Evolutionary conservation across 1,140 invertebrate species (phyloP).

Genomic region (Nebria ingens): DNA sequence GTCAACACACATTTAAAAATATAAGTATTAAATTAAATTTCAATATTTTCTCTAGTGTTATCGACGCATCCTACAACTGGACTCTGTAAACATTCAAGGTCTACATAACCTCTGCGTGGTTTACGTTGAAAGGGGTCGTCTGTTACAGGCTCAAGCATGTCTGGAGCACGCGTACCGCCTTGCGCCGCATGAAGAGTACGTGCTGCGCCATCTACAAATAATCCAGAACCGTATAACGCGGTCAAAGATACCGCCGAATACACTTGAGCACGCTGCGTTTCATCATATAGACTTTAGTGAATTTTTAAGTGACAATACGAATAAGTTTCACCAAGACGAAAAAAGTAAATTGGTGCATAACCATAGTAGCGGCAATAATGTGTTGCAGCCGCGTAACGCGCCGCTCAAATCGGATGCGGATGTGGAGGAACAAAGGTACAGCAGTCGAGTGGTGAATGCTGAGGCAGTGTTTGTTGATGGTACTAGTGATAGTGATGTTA

Average conservation of each 20-base stretch:
- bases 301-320: conserved; percentile 14
- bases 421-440: conserved; percentile 32
- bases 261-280: conserved; percentile 5
- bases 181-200: conserved; percentile 83
- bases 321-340: conserved; percentile 29
- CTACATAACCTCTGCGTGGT: conserved; percentile 94
- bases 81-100: conserved; percentile 88
- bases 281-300: neutral
- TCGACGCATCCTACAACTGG: conserved; percentile 71
- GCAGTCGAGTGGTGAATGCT: conserved; percentile 33
- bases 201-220: conserved; percentile 76
- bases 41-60: conserved; percentile 61
- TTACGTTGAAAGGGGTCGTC: conserved; percentile 79
- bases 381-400: neutral
- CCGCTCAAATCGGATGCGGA: conserved; percentile 19
- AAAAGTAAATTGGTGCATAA: conserved; percentile 27
- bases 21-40: too few relatives aligned
- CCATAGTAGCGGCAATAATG: neutral
- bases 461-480: conserved; percentile 32
- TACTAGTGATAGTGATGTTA: neutral
- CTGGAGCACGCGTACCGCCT: conserved; percentile 65
- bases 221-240: conserved; percentile 60
- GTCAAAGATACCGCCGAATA: conserved; percentile 27
- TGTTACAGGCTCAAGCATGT: conserved; percentile 74
- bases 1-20: too few relatives aligned